Conservation (phyloP, 2,797 vertebrate genomes). For the Falco biarmicus region DNA sequence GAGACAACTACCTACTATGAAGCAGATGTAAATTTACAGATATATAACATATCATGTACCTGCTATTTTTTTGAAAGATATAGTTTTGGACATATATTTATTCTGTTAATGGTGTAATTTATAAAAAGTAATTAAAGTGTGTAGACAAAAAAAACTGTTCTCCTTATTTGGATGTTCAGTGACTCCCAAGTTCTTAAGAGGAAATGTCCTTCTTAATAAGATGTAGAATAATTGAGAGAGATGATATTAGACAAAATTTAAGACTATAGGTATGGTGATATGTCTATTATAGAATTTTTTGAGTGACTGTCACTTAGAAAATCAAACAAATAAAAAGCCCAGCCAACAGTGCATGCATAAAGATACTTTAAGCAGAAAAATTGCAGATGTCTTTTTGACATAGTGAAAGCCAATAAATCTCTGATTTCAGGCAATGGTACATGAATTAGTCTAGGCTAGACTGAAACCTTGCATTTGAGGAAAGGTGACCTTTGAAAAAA, state of each 20-base stretch:
- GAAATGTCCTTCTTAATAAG: not conserved
- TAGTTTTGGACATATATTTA: accelerated
- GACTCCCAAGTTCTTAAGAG: not conserved
- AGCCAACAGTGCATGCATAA: not conserved
- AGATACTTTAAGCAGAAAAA: not conserved
- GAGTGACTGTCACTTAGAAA: not conserved
- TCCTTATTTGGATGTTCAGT: not conserved
- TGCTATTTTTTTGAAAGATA: not conserved
- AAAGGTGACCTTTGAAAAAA: not conserved
- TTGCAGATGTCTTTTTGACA: not conserved
- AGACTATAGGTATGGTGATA: not conserved
- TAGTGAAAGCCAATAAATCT: not conserved
- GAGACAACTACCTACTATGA: not conserved
- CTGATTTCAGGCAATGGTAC: not conserved
- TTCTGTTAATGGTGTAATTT: not conserved
- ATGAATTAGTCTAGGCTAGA: not conserved
- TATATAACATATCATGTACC: not conserved
- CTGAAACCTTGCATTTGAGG: not conserved
- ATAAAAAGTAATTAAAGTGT: not conserved
- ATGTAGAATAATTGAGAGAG: not conserved
- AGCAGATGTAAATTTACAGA: not conserved
- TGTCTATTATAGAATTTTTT: not conserved
- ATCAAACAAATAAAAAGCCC: not conserved
- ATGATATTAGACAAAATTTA: not conserved
- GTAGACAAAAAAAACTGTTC: not conserved